phyloP scores from a whole-genome alignment of 1,140 invertebrate species.

The Ceratosolen fusciceps region DNA sequence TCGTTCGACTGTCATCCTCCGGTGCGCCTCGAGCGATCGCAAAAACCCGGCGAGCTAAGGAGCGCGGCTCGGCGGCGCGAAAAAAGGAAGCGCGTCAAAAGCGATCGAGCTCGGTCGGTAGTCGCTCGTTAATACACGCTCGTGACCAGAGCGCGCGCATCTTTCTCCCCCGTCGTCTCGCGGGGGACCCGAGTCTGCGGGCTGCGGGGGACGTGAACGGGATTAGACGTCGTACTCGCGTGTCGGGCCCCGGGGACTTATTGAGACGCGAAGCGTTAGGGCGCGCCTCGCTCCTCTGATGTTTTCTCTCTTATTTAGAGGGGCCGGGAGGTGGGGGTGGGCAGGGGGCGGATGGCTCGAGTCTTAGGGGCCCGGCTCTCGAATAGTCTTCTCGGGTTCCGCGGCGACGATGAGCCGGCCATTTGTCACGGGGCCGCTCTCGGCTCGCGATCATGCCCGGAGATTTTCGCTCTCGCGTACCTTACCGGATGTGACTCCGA shows the following conservation, averaged over 20 bases:
- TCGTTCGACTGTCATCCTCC: neutral
- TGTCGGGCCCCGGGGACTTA: constrained; percentile 12
- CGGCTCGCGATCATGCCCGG: constrained; percentile 14
- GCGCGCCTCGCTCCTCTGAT: neutral
- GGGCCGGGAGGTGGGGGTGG: constrained; percentile 15
- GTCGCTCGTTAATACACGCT: neutral
- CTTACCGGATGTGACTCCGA: constrained; percentile 9
- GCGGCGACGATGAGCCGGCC: constrained; percentile 18
- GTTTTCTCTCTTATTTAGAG: too few species aligned
- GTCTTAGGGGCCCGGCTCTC: neutral
- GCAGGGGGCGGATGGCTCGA: constrained; percentile 2
- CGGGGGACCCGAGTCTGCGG: too few species aligned
- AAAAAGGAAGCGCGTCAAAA: neutral
- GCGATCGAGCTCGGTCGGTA: neutral
- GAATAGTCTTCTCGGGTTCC: neutral
- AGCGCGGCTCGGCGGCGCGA: too few species aligned
- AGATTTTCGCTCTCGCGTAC: constrained; percentile 18
- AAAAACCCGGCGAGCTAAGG: neutral
- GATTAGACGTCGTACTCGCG: neutral
- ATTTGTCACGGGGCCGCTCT: neutral
- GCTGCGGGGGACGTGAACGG: too few species aligned
- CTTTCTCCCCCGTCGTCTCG: neutral
- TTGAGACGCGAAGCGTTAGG: constrained; percentile 24
- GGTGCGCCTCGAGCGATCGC: neutral
- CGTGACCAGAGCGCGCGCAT: neutral